Evolutionary conservation across 2,888 invertebrate genomes (phyloP).

Genomic region (Smittia aterrima): DNA sequence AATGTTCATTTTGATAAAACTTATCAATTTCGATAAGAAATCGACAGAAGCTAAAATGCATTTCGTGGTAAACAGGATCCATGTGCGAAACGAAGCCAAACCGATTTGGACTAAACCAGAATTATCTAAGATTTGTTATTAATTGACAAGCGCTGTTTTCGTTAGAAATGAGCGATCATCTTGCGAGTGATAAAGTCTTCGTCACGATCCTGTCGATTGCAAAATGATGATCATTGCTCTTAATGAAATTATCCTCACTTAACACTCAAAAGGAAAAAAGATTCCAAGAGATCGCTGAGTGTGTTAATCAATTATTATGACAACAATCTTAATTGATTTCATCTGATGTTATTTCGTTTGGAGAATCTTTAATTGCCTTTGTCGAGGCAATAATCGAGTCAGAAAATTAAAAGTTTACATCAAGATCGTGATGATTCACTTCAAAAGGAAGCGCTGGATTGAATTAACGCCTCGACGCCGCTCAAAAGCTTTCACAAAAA

Average conservation of each 20-base stretch:
- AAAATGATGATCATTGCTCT: neutral
- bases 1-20: neutral
- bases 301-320: conserved; percentile 13
- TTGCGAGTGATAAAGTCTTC: neutral
- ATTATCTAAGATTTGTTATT: neutral
- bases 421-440: conserved; percentile 5
- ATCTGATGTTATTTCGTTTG: conserved; percentile 16
- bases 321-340: conserved; percentile 36
- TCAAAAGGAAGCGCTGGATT: neutral
- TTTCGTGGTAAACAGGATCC: neutral
- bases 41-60: neutral
- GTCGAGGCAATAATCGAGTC: conserved; percentile 20
- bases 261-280: neutral
- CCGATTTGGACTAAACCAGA: too few species aligned
- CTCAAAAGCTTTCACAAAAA: neutral
- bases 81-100: too few species aligned
- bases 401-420: neutral
- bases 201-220: neutral
- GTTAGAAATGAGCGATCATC: neutral
- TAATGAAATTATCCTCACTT: conserved; percentile 10
- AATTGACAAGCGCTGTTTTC: conserved; percentile 2
- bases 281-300: neutral
- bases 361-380: neutral
- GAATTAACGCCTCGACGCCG: neutral
- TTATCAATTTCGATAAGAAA: neutral